Base-by-base conservation (phyloP, 2,797 vertebrate genomes). In the Scarus forsteni region DNA sequence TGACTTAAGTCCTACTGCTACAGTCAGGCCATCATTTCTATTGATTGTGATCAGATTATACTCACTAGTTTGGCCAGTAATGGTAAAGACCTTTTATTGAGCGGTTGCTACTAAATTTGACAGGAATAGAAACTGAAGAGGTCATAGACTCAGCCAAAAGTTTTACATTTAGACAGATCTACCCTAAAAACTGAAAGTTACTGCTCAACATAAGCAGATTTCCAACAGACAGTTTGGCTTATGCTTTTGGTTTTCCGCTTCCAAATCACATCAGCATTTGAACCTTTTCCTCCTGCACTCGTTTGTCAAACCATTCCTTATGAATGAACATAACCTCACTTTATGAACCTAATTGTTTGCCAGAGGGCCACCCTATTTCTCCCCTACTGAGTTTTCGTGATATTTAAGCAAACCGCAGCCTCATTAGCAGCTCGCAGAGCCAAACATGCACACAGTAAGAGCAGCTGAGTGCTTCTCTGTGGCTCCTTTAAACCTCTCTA, bases 371-470 rank as follows among this genome's bases (percentile, higher is more conserved):
- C 35, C 50, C 62, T 27, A 38, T 58, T 36, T 7, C 27, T 10
- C 19, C 36, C 65, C 56, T 45, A 44, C 62, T 68, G 63, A 8
- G 40, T 14, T 48, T 27, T 42, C 64, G 56, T 8, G n/a, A 56
- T 55, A 40, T 51, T 36, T 60, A 16, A 54, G 51, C 53, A 57
- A 52, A 63, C 70, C 34, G 2, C 76, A 44, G 13, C 54, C 60
- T 60, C 5, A 16, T 67, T 67, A 79, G 53, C 2, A 4, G 36
- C 66, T 48, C 13, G 36, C 42, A 77, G 48, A 27, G 19, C 9
- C 48, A 53, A 18, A 45, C 58, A 36, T 50, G 19, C 42, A 53
- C 61, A 64, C 46, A 42, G 45, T 3, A 35, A 19, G 43, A 0
- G 46, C 53, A 43, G 44, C 39, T 18, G 54, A 73, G 57, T 3